These are phyloP conservation scores for Cryptocephalus primarius DNA, from an alignment of 2,888 invertebrate genomes.

Conservation along the genomic window DNA sequence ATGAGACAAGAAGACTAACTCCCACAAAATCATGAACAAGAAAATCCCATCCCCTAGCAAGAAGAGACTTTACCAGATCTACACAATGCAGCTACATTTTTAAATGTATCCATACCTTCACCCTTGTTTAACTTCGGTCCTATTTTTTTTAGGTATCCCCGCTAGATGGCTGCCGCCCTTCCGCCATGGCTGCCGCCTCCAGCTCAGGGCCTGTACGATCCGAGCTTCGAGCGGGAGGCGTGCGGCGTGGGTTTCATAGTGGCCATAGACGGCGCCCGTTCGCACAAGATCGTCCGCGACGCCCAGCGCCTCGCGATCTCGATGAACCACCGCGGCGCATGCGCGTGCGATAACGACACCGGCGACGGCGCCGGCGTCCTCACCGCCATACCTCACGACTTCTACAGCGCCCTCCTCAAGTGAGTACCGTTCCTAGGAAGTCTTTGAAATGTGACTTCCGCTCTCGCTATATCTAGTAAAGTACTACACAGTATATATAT, in stretches of 20 bases:
- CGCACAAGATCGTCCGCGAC: slow-evolving; percentile 94
- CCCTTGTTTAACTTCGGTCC: no score
- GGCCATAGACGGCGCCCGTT: slow-evolving; percentile 89
- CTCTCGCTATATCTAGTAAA: no score
- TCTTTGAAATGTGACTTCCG: no score
- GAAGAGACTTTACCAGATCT: no score
- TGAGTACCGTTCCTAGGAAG: slow-evolving; percentile 31
- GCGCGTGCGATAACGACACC: slow-evolving; percentile 98
- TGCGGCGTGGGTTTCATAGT: slow-evolving; percentile 99
- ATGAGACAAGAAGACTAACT: no score
- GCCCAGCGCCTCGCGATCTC: slow-evolving; percentile 89
- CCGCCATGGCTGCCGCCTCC: slow-evolving; percentile 66
- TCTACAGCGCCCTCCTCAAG: slow-evolving; percentile 79
- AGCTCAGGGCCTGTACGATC: slow-evolving; percentile 93
- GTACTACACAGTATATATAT: neutral
- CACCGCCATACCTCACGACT: slow-evolving; percentile 90
- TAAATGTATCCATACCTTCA: no score
- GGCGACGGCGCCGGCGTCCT: slow-evolving; percentile 98
- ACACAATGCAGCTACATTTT: no score
- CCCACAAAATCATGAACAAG: no score
- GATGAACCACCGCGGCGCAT: slow-evolving; percentile 99
- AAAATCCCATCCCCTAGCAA: no score
- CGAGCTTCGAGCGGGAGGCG: slow-evolving; percentile 89
- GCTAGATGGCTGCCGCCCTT: slow-evolving; percentile 12
- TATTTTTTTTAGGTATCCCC: no score